Conservation (phyloP, 2,888 invertebrate genomes). For the Balanococcus diminutus region DNA sequence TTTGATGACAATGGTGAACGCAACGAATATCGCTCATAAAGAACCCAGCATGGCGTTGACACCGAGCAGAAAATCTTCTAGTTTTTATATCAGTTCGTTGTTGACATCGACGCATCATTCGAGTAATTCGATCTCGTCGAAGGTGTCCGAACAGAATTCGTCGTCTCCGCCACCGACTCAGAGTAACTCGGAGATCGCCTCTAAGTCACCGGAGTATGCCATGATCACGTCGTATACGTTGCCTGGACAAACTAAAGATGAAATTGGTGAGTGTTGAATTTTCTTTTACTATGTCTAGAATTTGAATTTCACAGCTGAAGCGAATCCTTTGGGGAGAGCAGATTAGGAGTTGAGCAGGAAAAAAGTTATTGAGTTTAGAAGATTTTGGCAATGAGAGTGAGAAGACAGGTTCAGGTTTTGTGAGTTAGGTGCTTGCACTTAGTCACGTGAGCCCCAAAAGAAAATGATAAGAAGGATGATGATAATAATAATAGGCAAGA, state of each 20-base stretch:
- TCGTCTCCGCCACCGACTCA: not conserved
- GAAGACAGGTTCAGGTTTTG: too few species aligned
- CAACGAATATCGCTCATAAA: conserved; percentile 34
- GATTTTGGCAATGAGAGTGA: too few species aligned
- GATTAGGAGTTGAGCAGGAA: not conserved
- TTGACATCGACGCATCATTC: not conserved
- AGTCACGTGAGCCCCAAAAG: too few species aligned
- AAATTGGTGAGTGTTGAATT: not conserved
- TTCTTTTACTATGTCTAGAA: not conserved
- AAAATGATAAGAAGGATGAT: too few species aligned
- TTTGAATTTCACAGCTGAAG: not conserved
- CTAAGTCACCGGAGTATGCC: not conserved
- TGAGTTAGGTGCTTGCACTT: too few species aligned
- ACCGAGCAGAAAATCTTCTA: conserved; percentile 36
- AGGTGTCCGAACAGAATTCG: not conserved
- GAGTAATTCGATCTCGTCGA: not conserved
- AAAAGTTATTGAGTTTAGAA: not conserved
- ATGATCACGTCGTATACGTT: not conserved
- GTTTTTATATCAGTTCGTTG: conserved; percentile 47
- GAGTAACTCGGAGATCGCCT: conserved; percentile 35
- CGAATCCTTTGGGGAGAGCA: not conserved
- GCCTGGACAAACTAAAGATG: not conserved
- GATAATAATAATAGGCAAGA: too few species aligned
- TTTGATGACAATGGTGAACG: conserved; percentile 48
- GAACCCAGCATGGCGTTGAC: conserved; percentile 43